Evolutionary conservation across 2,888 invertebrate genomes (phyloP).

Genomic region (Habroteleia sp.): DNA sequence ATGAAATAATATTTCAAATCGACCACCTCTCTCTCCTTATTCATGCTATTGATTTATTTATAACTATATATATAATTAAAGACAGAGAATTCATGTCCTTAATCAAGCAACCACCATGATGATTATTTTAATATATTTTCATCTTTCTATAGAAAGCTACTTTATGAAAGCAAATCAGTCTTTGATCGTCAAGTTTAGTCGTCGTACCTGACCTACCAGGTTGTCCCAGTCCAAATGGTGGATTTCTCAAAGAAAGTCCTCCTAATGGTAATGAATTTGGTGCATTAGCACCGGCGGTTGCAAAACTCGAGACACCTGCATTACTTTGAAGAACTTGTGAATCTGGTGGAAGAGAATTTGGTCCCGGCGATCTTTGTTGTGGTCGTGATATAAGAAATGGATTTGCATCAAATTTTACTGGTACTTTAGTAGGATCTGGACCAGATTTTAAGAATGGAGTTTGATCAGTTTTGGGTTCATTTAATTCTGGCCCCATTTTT

Average conservation of each 20-base stretch:
- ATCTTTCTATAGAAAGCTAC: conserved; percentile 27
- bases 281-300: conserved; percentile 26
- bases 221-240: conserved; percentile 33
- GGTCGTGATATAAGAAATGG: conserved; percentile 49
- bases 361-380: conserved; percentile 31
- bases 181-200: conserved; percentile 21
- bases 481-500: conserved; percentile 16
- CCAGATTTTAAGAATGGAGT: conserved; percentile 30
- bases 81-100: conserved; percentile 1
- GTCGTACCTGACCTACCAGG: conserved; percentile 54
- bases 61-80: not conserved
- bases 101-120: conserved; percentile 24
- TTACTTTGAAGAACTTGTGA: conserved; percentile 13
- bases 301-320: conserved; percentile 21
- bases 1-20: no score
- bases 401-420: conserved; percentile 43
- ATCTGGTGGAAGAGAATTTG: conserved; percentile 16
- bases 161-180: conserved; percentile 29
- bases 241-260: conserved; percentile 38
- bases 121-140: conserved; percentile 13
- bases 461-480: conserved; percentile 19
- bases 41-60: conserved; percentile 7
- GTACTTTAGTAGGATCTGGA: conserved; percentile 50
- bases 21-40: no score
- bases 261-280: conserved; percentile 27